Percentiles rank a stretch among this genome's conserved stretches.
Evolutionary conservation across 2,797 vertebrate species (phyloP).

Genomic region (Thalassophryne amazonica): DNA sequence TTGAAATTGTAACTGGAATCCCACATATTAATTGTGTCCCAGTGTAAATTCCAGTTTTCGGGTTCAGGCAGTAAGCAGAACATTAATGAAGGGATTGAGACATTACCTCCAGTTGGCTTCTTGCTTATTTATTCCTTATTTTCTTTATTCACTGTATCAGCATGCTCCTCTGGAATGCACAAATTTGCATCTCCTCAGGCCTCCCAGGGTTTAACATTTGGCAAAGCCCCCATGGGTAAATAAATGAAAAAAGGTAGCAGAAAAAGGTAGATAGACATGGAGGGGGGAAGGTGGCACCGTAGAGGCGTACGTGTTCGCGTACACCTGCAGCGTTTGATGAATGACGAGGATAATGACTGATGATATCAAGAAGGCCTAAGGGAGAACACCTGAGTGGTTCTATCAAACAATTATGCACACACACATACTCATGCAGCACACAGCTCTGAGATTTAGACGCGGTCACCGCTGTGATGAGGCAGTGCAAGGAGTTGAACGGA

Average conservation of each 20-base stretch:
- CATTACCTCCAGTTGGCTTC: not conserved
- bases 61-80: not conserved
- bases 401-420: constrained; percentile 39
- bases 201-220: constrained; percentile 42
- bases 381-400: constrained; percentile 77
- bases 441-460: constrained; percentile 19
- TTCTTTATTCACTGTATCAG: constrained; percentile 31
- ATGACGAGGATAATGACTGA: constrained; percentile 76
- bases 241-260: constrained; percentile 42
- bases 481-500: constrained; percentile 41
- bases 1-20: not conserved
- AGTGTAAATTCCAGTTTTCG: not conserved
- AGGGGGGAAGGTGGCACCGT: not conserved
- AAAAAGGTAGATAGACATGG: constrained; percentile 23
- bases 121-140: constrained; percentile 21
- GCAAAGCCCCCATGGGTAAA: constrained; percentile 34
- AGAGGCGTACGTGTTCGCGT: constrained; percentile 37
- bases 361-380: constrained; percentile 67
- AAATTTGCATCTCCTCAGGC: constrained; percentile 47
- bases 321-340: constrained; percentile 73
- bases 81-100: constrained; percentile 7
- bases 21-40: constrained; percentile 11
- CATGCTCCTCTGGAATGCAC: constrained; percentile 24
- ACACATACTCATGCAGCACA: constrained; percentile 7
- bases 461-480: constrained; percentile 36